Percentiles rank a stretch among this genome's conserved stretches.
Evolutionary conservation across 2,888 invertebrate species (phyloP).

Genomic region (Pristionchus exspectatus): DNA sequence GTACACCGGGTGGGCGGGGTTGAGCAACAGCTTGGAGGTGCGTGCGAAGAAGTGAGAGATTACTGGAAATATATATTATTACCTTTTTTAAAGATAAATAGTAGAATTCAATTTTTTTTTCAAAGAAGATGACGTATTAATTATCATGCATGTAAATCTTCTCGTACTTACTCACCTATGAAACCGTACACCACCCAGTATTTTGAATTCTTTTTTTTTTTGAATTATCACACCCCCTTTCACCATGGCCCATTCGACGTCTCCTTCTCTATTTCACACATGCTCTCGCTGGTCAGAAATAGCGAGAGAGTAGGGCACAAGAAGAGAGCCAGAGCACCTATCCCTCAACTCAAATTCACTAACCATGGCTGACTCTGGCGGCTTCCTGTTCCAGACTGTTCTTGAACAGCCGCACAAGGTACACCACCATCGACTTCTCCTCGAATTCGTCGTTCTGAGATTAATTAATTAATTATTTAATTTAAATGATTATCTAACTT

Average conservation of each 20-base stretch:
- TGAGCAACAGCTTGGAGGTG: constrained; percentile 86
- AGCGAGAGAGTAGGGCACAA: neutral
- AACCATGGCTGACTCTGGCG: constrained; percentile 66
- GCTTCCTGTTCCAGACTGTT: constrained; percentile 65
- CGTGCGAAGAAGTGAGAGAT: constrained; percentile 86
- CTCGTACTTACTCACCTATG: too few relatives aligned
- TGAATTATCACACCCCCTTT: too few relatives aligned
- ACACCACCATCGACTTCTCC: constrained; percentile 65
- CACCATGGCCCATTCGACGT: too few relatives aligned
- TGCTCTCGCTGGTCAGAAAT: neutral
- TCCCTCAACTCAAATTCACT: neutral
- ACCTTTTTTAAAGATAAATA: too few relatives aligned
- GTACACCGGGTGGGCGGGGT: constrained; percentile 88
- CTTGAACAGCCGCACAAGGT: constrained; percentile 68
- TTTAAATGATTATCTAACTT: neutral
- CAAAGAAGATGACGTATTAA: too few relatives aligned
- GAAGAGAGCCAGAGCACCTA: neutral
- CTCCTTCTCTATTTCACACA: neutral
- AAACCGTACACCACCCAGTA: too few relatives aligned
- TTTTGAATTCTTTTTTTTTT: too few relatives aligned
- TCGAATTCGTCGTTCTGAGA: constrained; percentile 67
- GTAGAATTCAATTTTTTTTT: too few relatives aligned
- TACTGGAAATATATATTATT: constrained; percentile 77
- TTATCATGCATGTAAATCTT: too few relatives aligned
- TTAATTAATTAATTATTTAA: neutral